A percentile compares a stretch with the other conserved stretches of the same genome.
Evolutionary conservation across 2,113 vertebrate genomes (phyloP).

Genomic region (Calyptomena viridis): DNA sequence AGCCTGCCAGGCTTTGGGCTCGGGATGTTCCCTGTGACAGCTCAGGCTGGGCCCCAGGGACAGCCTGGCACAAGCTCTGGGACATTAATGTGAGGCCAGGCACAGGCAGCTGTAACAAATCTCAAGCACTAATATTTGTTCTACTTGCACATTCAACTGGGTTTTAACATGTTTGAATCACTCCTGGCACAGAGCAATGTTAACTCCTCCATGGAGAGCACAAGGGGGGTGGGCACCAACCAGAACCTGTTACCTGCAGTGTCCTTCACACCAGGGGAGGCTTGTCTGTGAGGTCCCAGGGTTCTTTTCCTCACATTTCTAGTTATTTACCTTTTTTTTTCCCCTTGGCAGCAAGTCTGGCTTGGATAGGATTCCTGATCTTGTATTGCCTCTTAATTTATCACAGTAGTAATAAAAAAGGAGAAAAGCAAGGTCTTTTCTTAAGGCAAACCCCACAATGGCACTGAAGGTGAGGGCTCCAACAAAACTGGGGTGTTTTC

Average conservation of each 20-base stretch:
- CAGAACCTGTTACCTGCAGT: neutral
- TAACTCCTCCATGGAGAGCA: neutral
- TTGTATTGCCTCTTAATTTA: neutral
- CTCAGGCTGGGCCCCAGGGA: neutral
- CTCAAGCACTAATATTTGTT: neutral
- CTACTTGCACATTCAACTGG: neutral
- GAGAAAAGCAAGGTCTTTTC: neutral
- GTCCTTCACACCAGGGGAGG: neutral
- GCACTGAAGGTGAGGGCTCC: neutral
- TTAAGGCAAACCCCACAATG: neutral
- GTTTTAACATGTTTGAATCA: fast-evolving
- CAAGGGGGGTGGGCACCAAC: neutral
- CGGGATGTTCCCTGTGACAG: fast-evolving
- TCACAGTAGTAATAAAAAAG: neutral
- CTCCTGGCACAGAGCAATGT: neutral
- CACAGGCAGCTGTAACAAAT: neutral
- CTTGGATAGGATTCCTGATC: neutral
- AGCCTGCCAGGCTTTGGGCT: fast-evolving
- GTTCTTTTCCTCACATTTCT: neutral
- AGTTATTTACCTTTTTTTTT: neutral
- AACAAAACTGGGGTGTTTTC: neutral
- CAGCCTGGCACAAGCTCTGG: neutral
- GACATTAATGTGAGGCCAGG: neutral
- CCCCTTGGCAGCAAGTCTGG: neutral
- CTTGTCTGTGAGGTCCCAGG: neutral